These are phyloP conservation scores for Nomada fucata DNA, from an alignment of 2,888 invertebrate genomes.

Conservation along the genomic window DNA sequence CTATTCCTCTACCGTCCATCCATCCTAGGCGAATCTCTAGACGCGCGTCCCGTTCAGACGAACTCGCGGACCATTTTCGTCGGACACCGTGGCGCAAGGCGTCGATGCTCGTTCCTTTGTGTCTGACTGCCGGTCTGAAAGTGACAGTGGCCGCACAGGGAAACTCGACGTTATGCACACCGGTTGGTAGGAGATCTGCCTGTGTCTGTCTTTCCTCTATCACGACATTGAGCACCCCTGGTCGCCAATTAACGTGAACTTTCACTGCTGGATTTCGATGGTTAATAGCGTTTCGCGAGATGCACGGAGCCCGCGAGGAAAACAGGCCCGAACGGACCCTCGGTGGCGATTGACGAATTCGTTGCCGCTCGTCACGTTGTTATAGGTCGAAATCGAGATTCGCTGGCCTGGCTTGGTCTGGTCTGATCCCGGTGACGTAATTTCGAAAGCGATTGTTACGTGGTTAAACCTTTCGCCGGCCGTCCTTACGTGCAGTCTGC, in stretches of 20 bases:
- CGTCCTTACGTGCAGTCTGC: background rate
- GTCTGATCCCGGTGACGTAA: conserved; percentile 43
- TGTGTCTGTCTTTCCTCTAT: background rate
- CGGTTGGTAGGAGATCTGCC: conserved; percentile 75
- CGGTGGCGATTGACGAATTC: conserved; percentile 11
- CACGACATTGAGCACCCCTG: conserved; percentile 70
- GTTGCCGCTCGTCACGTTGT: background rate
- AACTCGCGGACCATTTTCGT: conserved; percentile 46
- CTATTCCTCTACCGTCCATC: too few species aligned
- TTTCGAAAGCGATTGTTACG: conserved; percentile 64
- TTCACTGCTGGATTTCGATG: conserved; percentile 77
- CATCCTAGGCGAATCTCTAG: background rate
- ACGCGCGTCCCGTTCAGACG: background rate
- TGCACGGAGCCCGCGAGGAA: background rate
- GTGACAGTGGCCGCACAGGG: conserved; percentile 80
- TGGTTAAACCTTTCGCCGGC: conserved; percentile 49
- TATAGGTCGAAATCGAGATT: conserved; percentile 35
- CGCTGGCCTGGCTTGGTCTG: background rate
- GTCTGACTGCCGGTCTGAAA: conserved; percentile 80
- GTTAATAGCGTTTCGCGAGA: conserved; percentile 14
- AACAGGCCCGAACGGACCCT: background rate
- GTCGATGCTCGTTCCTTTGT: conserved; percentile 73
- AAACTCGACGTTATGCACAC: conserved; percentile 72
- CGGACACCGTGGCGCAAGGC: conserved; percentile 24
- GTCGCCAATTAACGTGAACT: conserved; percentile 73